Base-by-base conservation (phyloP, 2,113 vertebrate species). In the Triplophysa siluroides region DNA sequence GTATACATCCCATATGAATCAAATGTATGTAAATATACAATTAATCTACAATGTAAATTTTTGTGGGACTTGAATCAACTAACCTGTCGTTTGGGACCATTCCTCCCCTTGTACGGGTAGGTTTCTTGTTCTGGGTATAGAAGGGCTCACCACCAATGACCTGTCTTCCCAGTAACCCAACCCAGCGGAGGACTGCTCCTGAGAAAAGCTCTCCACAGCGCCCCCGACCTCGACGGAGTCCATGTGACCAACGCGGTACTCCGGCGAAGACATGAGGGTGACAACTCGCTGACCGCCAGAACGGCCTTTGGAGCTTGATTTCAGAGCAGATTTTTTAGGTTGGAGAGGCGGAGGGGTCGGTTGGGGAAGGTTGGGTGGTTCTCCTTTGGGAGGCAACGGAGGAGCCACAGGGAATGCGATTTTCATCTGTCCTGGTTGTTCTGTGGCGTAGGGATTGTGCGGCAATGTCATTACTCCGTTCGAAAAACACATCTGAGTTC, bases 361-460 rank as follows among this genome's bases (percentile, higher is more conserved):
- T 9, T 66, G 78, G 62, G 16, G 47, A 43, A 38, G 29, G 24
- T 24, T 63, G 11, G 58, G 23, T 5, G 21, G 19, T 33, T 81
- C 81, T 18, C 33, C 45, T 47, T 18, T 65, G 13, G 66, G 75
- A 14, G 58, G 71, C 16, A 54, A 24, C 14, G 60, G 74, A 29
- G 63, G 79, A 71, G 58, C 67, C 33, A 54, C 10, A 8, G 23
- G 52, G 41, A 8, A 29, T 4, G 56, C 13, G n/a, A 65, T 43
- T 45, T 66, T 69, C 14, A 54, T 18, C 21, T 52, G 56, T 52
- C 64, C 70, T 21, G 50, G 16, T n/a, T 72, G 41, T 8, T 78
- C 80, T 8, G 38, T 54, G 52, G 73, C 63, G 4, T 92, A 92
- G 2, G 92, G 90, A 64, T 92, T 92, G 50, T 76, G 69, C 41